Evolutionary conservation across 2,113 vertebrate species (phyloP), one percentile per base, ranked within the genome.

Genomic region (Phodopus roborovskii): DNA sequence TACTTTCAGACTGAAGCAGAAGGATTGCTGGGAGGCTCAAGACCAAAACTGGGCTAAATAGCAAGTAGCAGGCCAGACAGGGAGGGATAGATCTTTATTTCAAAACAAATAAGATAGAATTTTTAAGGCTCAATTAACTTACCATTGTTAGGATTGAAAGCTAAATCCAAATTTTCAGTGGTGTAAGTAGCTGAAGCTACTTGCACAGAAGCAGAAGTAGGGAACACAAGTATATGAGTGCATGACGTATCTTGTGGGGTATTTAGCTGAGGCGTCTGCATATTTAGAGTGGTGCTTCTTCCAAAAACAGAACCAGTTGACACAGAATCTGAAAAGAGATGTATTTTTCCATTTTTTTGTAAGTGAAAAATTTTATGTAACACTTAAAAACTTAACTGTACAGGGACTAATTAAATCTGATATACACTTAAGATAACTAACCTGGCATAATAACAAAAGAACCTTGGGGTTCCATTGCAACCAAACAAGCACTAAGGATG

Each of bases 371-470:
- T 50, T 60, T 89, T 75, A 96, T 33, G 7, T 86, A 90, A 88
- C 45, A 89, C 2, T 70, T 60, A 92, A 82, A 95, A 93, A 64
- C 36, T 82, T 85, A 97, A 91, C 17, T n/a, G 2, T 0, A 70
- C 73, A 7, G 96, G 94, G 56, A 91, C 94, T 70, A 92, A 94
- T 73, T 22, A 88, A 66, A 56, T 95, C 50, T 73, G 33, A 88
- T 86, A 96, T 93, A 94, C 95, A 68, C 48, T 91, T 56, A 89
- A 70, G 16, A 53, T 91, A 62, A 66, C 93, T 74, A 92, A 99
- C 99, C 99, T 99, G 99, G 99, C 99, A 99, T 99, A 96, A 99
- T 99, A 98, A 99, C 99, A 97, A 99, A 99, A 96, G 99, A 99
- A 90, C 99, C 99, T 98, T 99, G 99, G 24, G 99, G 99, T 98